Base-by-base conservation (phyloP, 2,113 vertebrate species). In the Ageneiosus marmoratus region DNA sequence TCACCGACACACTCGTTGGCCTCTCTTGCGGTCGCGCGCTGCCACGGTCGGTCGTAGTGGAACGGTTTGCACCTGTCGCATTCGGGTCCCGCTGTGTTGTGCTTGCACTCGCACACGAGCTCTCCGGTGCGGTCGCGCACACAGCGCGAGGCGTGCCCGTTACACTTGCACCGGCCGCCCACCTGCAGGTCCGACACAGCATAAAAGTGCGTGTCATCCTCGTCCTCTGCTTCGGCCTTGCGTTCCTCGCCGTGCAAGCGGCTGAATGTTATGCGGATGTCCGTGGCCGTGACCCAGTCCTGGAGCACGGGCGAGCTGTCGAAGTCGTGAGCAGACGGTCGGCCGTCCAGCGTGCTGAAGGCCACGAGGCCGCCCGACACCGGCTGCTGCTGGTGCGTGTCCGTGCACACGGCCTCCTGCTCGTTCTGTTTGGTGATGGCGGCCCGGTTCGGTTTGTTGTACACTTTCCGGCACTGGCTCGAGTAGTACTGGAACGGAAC, bases 231-330 rank as follows among this genome's bases (percentile, higher is more conserved):
- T 92, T 97, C 96, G 86, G 97, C 96, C 93, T 97, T 97, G 87
- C 97, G 96, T 24, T 96, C 97, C 88, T 97, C 96, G 9, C 97
- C 97, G 92, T 97, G 96, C 88, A 99, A 88, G 83, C 97, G 95
- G 87, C 95, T 96, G 92, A 99, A 98, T 81, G 94, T 94, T 88
- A 99, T 97, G 58, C 95, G 94, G 89, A 99, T 96, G 89, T 99
- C 97, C 2, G 98, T 99, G 93, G 98, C 97, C 4, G 98, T 99
- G 72, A 99, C 97, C 98, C 98, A 99, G 95, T 99, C 98, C 94
- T 99, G 98, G 83, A 99, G 94, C 86, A 99, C 98, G 0, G 98
- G 98, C 27, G 97, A 98, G 93, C 96, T 99, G 94, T 99, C 98
- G 91, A 99, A 99, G 94, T 99, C 97, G 93, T 99, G 97, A 56